Conservation (phyloP, 2,113 vertebrate genomes). For the Lepus europaeus region DNA sequence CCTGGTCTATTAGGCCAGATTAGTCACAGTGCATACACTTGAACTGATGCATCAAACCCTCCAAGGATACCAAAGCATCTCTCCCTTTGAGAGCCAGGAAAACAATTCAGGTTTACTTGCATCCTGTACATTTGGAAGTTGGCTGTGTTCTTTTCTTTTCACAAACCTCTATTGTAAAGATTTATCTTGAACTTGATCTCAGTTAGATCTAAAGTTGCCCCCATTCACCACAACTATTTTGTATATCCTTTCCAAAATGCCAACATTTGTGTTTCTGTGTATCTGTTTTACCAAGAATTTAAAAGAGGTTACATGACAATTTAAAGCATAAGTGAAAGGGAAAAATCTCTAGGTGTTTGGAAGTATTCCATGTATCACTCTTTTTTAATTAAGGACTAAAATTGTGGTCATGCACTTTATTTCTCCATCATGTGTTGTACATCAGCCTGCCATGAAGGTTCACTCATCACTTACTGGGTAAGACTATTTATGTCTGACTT, state of each 20-base stretch:
- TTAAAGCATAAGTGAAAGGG: not conserved
- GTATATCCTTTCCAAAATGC: not conserved
- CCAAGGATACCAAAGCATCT: conserved; percentile 4
- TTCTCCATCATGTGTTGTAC: not conserved
- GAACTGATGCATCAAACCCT: conserved; percentile 54
- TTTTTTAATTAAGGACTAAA: not conserved
- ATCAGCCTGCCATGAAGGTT: not conserved
- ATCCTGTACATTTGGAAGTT: not conserved
- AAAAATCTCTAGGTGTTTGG: not conserved
- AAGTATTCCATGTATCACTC: not conserved
- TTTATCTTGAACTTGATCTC: not conserved
- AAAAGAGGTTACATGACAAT: not conserved
- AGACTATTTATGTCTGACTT: not conserved
- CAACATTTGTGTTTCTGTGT: not conserved
- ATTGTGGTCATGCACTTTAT: not conserved
- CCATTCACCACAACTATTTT: not conserved
- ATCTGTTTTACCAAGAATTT: not conserved
- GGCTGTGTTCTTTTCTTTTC: not conserved
- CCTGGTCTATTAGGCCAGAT: conserved; percentile 43
- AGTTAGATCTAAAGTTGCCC: not conserved
- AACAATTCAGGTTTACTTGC: conserved; percentile 4
- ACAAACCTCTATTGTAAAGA: not conserved
- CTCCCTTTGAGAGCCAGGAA: not conserved
- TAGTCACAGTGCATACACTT: conserved; percentile 58
- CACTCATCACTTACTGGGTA: not conserved